phyloP scores from a whole-genome alignment of 2,888 invertebrate genomes.

The Magallana nippona region DNA sequence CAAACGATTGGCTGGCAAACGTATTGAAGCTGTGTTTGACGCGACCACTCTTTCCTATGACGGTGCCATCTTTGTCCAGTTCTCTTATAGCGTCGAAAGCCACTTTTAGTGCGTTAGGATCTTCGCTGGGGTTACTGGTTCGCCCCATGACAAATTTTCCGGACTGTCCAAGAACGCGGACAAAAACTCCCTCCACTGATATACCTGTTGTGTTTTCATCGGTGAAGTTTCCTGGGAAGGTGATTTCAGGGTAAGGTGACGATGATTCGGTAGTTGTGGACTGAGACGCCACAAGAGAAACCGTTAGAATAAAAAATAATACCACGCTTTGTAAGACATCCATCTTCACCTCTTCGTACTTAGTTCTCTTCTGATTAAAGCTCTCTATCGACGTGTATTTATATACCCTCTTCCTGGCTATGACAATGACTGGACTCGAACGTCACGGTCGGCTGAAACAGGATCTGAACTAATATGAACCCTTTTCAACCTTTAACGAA shows the following conservation, averaged over 20 bases:
- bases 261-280: not conserved
- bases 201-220: not conserved
- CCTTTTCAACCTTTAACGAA: too few species aligned
- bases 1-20: slow-evolving; percentile 32
- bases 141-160: slow-evolving; percentile 36
- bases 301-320: not conserved
- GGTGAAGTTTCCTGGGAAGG: not conserved
- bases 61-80: not conserved
- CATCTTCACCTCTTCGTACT: not conserved
- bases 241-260: not conserved
- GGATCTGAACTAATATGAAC: too few species aligned
- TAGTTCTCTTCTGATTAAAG: not conserved
- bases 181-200: slow-evolving; percentile 4
- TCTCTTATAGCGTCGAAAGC: slow-evolving; percentile 35
- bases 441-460: too few species aligned
- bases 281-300: not conserved
- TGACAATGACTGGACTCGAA: not conserved
- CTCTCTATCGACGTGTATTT: not conserved
- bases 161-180: slow-evolving; percentile 36
- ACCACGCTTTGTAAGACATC: not conserved
- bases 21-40: slow-evolving; percentile 40
- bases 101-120: slow-evolving; percentile 17
- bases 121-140: not conserved
- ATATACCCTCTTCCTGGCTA: not conserved
- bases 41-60: slow-evolving; percentile 1